These are phyloP conservation scores for Teleiodes luculella DNA, from an alignment of 2,888 invertebrate genomes.

Conservation along the genomic window DNA sequence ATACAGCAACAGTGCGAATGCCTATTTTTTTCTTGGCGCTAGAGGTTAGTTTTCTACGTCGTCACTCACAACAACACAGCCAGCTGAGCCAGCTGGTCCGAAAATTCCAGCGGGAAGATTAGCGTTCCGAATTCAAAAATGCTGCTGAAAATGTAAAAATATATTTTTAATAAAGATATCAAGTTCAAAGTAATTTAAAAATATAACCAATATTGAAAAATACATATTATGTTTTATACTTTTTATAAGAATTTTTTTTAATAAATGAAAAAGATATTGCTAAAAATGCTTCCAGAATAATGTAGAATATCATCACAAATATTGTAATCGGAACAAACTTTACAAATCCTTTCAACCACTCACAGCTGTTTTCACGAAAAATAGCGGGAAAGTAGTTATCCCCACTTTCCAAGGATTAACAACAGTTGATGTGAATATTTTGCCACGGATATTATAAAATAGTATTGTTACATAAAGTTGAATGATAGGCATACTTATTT, in stretches of 20 bases:
- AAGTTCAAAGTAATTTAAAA: too few relatives aligned
- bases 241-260: too few relatives aligned
- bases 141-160: too few relatives aligned
- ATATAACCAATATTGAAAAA: too few relatives aligned
- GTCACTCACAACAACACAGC: background rate
- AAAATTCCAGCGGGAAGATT: constrained; percentile 8
- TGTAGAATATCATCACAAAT: background rate
- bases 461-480: too few relatives aligned
- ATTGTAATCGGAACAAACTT: background rate
- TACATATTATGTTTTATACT: too few relatives aligned
- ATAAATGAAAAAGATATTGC: too few relatives aligned
- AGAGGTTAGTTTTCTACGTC: background rate
- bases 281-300: too few relatives aligned
- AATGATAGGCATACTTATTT: too few relatives aligned
- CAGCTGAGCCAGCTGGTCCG: background rate
- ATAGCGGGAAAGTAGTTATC: constrained; percentile 28
- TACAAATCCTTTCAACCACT: constrained; percentile 17
- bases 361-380: constrained; percentile 22
- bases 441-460: background rate
- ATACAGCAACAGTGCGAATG: background rate
- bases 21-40: background rate
- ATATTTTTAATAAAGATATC: too few relatives aligned
- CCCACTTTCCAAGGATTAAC: background rate
- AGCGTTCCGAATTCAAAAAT: constrained; percentile 11
- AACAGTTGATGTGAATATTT: background rate